phyloP scores from a whole-genome alignment of 2,797 vertebrate species.

The Danio jaintianensis region DNA sequence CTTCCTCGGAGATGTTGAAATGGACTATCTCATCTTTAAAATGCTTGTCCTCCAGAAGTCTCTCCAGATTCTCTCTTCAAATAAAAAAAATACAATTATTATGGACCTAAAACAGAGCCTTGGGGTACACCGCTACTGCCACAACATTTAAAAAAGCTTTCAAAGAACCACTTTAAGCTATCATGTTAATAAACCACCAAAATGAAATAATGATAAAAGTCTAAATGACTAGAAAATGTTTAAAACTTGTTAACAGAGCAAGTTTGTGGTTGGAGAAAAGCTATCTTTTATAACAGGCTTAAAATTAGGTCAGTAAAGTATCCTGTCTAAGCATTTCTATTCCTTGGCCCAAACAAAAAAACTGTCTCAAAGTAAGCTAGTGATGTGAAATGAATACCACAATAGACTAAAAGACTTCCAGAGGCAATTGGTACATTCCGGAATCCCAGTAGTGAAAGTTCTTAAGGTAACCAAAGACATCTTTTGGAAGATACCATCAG shows the following conservation, averaged over 20 bases:
- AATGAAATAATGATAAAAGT: background rate
- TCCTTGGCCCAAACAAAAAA: constrained; percentile 17
- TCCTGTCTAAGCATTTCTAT: background rate
- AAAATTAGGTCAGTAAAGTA: background rate
- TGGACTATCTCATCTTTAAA: constrained; percentile 97
- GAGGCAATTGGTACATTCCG: constrained; percentile 47
- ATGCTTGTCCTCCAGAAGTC: constrained; percentile 90
- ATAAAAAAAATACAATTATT: constrained; percentile 1
- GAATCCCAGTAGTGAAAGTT: constrained; percentile 1
- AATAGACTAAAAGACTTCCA: constrained; percentile 37
- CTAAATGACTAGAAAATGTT: background rate
- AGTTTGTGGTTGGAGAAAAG: background rate
- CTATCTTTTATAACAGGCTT: background rate
- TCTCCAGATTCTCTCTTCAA: constrained; percentile 90
- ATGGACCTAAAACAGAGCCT: background rate
- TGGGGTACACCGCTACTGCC: background rate
- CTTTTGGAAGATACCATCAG: constrained; percentile 53
- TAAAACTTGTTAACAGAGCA: background rate
- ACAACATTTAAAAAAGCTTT: background rate
- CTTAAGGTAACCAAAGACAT: constrained; percentile 41
- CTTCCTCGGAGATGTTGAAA: constrained; percentile 94
- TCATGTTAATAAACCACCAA: background rate
- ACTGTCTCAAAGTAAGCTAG: background rate
- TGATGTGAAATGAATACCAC: constrained; percentile 51
- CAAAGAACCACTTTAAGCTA: background rate